Evolutionary conservation across 2,113 vertebrate genomes (phyloP).

Genomic region (Brachyhypopomus gauderio): DNA sequence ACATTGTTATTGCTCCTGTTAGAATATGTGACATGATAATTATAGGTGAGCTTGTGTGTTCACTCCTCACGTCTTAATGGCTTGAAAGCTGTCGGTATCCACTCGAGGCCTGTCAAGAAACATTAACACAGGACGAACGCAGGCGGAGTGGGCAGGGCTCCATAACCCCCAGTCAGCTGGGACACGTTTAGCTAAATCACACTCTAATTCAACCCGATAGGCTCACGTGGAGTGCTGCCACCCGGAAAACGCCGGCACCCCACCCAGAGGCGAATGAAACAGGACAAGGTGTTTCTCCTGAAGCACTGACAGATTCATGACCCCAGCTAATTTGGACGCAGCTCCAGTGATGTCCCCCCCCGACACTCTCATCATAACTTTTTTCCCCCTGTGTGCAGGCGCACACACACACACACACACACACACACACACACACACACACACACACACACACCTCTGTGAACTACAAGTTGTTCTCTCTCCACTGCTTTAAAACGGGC

Average conservation of each 20-base stretch:
- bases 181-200: constrained; percentile 46
- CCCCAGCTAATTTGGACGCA: constrained; percentile 37
- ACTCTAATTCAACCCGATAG: constrained; percentile 41
- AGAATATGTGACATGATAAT: constrained; percentile 24
- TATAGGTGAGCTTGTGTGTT: constrained; percentile 38
- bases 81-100: constrained; percentile 47
- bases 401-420: constrained; percentile 53
- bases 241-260: not conserved
- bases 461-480: constrained; percentile 65
- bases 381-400: not conserved
- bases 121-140: constrained; percentile 45
- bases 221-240: constrained; percentile 39
- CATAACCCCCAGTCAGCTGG: constrained; percentile 41
- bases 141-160: constrained; percentile 41
- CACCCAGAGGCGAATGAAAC: constrained; percentile 34
- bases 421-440: constrained; percentile 50
- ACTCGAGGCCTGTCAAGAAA: constrained; percentile 54
- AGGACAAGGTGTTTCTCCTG: constrained; percentile 40
- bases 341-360: constrained; percentile 40
- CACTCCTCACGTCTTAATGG: constrained; percentile 46
- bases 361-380: constrained; percentile 45
- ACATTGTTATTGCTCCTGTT: constrained; percentile 5
- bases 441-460: constrained; percentile 62
- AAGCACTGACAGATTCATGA: constrained; percentile 42
- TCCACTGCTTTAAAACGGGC: constrained; percentile 70